A percentile compares a stretch with the other conserved stretches of the same genome.
phyloP scores from a whole-genome alignment of 1,140 invertebrate genomes.

The Leucophenga varia region DNA sequence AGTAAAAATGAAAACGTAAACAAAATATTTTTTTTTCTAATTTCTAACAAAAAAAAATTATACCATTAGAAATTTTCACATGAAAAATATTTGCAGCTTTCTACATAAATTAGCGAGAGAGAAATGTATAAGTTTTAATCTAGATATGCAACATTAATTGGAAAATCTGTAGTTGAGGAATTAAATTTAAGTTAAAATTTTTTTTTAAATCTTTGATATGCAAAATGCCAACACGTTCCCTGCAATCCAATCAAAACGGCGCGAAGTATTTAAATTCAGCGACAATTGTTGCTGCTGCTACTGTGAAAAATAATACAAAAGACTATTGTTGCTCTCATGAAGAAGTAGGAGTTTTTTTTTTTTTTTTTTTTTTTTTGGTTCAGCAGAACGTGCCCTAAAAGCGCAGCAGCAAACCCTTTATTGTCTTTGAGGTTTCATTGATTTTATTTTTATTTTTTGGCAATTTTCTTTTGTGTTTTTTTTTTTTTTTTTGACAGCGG shows the following conservation, averaged over 20 bases:
- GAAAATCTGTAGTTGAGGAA: too few species aligned
- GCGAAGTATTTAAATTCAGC: slow-evolving; percentile 23
- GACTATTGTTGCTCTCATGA: too few species aligned
- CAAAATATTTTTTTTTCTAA: too few species aligned
- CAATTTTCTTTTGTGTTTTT: not conserved
- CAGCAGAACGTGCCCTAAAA: not conserved
- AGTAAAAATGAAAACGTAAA: not conserved
- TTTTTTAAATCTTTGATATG: too few species aligned
- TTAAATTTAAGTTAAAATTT: too few species aligned
- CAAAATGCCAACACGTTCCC: too few species aligned
- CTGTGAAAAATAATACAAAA: too few species aligned
- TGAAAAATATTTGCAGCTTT: slow-evolving; percentile 5
- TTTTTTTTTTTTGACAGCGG: slow-evolving; percentile 23
- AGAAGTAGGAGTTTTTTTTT: slow-evolving; percentile 23
- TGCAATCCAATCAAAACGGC: too few species aligned
- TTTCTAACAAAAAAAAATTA: not conserved
- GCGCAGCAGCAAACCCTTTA: slow-evolving; percentile 7
- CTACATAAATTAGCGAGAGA: too few species aligned
- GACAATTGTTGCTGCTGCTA: too few species aligned
- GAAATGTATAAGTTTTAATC: too few species aligned
- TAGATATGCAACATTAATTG: too few species aligned
- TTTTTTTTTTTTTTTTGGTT: slow-evolving; percentile 4
- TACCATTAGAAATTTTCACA: not conserved
- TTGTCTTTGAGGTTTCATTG: slow-evolving; percentile 2
- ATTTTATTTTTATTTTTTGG: slow-evolving; percentile 6